Evolutionary conservation across 2,797 vertebrate genomes (phyloP).

Genomic region (Fistularia commersonii): DNA sequence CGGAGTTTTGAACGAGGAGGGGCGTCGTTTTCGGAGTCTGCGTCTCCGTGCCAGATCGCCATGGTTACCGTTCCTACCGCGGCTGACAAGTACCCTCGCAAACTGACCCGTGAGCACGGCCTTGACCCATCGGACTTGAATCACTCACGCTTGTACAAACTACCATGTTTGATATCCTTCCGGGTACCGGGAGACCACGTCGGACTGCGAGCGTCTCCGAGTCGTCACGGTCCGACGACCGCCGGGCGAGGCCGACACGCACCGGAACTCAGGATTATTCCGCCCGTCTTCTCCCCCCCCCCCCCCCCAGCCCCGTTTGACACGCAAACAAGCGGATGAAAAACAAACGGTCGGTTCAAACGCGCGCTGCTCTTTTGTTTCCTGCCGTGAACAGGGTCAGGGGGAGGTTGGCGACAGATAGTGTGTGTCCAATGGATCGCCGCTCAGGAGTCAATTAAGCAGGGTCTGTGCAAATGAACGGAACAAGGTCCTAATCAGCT

Average conservation of each 20-base stretch:
- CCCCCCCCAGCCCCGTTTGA: constrained; percentile 19
- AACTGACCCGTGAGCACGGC: constrained; percentile 1
- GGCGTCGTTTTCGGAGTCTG: constrained; percentile 10
- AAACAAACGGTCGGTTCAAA: constrained; percentile 58
- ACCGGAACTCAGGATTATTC: no score
- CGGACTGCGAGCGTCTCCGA: no score
- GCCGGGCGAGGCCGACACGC: background rate
- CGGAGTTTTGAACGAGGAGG: constrained; percentile 33
- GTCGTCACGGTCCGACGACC: constrained; percentile 10
- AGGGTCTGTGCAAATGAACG: constrained; percentile 67
- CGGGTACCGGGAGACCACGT: no score
- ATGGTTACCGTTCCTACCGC: constrained; percentile 37
- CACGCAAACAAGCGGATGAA: constrained; percentile 23
- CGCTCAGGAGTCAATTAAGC: constrained; percentile 70
- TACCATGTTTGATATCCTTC: no score
- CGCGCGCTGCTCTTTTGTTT: constrained; percentile 50
- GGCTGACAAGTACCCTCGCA: constrained; percentile 33
- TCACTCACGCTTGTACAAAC: background rate
- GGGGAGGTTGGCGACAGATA: constrained; percentile 57
- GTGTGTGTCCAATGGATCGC: constrained; percentile 61
- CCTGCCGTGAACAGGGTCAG: constrained; percentile 47
- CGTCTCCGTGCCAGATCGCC: constrained; percentile 27
- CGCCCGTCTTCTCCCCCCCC: background rate
- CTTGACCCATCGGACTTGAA: constrained; percentile 1
- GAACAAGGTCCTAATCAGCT: constrained; percentile 69